Evolutionary conservation across 2,888 invertebrate species (phyloP).

Genomic region (Dioctria rufipes): DNA sequence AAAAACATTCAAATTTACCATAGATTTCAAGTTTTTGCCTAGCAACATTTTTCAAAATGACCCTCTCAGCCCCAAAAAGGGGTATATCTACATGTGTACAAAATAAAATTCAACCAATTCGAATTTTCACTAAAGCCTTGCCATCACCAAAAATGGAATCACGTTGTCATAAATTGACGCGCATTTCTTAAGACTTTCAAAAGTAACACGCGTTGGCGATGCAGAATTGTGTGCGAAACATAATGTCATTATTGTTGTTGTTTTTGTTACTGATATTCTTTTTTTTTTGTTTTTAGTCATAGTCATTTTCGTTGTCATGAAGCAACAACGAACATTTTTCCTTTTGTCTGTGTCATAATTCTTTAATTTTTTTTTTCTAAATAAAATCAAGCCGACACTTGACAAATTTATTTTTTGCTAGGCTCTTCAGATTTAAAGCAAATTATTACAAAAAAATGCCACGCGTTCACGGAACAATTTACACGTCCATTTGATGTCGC

Average conservation of each 20-base stretch:
- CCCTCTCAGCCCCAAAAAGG: slow-evolving; percentile 18
- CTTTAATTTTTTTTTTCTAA: neutral
- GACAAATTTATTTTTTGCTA: slow-evolving; percentile 14
- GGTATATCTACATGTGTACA: neutral
- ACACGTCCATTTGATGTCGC: slow-evolving; percentile 3
- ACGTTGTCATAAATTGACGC: slow-evolving; percentile 33
- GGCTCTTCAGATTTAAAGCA: slow-evolving; percentile 11
- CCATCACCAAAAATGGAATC: slow-evolving; percentile 23
- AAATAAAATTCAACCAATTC: slow-evolving; percentile 13
- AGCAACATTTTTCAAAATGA: neutral
- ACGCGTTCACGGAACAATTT: neutral
- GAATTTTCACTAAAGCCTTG: neutral
- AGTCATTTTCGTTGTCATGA: neutral
- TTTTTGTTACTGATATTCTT: neutral
- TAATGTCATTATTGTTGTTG: neutral
- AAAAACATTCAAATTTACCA: slow-evolving; percentile 30
- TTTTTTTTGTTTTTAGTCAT: no score
- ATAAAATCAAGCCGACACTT: slow-evolving; percentile 2
- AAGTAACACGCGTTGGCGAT: slow-evolving; percentile 26
- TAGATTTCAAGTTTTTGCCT: neutral
- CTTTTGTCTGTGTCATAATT: neutral
- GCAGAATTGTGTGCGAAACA: neutral
- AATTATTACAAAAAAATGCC: slow-evolving; percentile 22
- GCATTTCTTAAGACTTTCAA: slow-evolving; percentile 18
- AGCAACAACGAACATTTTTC: neutral